A percentile compares a stretch with the other conserved stretches of the same genome.
These are phyloP conservation scores for Puffinus mauretanicus DNA, from an alignment of 2,113 vertebrate species.

Conservation along the genomic window DNA sequence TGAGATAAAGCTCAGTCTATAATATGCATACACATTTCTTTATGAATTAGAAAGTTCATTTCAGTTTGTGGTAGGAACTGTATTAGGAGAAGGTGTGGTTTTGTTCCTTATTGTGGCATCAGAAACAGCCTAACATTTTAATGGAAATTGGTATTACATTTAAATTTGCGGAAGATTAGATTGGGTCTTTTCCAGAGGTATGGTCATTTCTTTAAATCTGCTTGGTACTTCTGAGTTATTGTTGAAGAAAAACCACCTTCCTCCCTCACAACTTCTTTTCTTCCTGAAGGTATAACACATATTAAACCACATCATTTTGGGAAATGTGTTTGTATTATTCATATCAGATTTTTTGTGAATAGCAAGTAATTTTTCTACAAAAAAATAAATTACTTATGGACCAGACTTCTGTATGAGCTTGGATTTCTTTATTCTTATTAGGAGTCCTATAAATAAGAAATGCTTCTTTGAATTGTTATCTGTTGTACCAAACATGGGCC, in stretches of 20 bases:
- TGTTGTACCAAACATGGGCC: not conserved
- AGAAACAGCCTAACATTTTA: not conserved
- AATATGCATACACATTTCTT: not conserved
- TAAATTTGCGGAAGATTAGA: not conserved
- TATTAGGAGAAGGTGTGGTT: not conserved
- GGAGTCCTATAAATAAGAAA: not conserved
- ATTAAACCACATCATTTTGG: not conserved
- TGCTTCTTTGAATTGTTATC: not conserved
- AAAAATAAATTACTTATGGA: not conserved
- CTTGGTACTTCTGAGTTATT: not conserved
- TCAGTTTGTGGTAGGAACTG: not conserved
- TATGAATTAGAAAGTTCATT: not conserved
- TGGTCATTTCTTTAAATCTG: not conserved
- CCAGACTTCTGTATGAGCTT: not conserved
- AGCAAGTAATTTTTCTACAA: not conserved
- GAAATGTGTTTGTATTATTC: not conserved
- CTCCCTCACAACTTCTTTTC: not conserved
- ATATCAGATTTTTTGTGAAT: not conserved
- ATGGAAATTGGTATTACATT: not conserved
- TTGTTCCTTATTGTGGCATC: not conserved
- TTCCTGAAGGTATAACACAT: not conserved
- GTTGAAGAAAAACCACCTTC: not conserved
- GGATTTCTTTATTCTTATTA: not conserved
- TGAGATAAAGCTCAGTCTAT: not conserved
- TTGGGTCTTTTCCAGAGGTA: not conserved